Conservation (phyloP, 2,113 vertebrate genomes). For the Eclectus roratus region DNA sequence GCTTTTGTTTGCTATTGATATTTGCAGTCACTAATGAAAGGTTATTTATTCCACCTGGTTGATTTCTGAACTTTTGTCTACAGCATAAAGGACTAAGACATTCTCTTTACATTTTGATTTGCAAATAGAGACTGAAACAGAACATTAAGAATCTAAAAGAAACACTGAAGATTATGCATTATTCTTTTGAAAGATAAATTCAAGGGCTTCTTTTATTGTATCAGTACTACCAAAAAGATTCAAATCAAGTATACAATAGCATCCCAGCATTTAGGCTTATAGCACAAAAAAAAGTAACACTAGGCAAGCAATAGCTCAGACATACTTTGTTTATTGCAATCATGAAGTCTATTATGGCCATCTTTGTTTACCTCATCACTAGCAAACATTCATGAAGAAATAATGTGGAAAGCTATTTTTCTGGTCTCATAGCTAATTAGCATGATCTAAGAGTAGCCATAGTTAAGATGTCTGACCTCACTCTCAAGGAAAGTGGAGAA, state of each 20-base stretch:
- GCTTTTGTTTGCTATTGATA: neutral
- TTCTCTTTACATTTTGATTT: neutral
- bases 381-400: neutral
- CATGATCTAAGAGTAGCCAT: neutral
- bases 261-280: neutral
- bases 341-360: neutral
- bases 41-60: neutral
- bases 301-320: neutral
- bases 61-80: neutral
- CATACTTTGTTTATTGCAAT: neutral
- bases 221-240: neutral
- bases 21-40: neutral
- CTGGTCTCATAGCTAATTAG: neutral
- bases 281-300: neutral
- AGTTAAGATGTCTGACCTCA: neutral
- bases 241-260: neutral
- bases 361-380: constrained; percentile 14
- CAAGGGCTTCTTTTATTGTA: neutral
- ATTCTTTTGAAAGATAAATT: neutral
- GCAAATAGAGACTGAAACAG: neutral
- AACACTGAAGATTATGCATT: neutral
- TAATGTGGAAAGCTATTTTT: neutral
- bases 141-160: neutral
- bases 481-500: neutral
- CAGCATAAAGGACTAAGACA: neutral